Conservation (phyloP, 92 coral and sea anemone species). For the Chrysogorgia sp. region DNA sequence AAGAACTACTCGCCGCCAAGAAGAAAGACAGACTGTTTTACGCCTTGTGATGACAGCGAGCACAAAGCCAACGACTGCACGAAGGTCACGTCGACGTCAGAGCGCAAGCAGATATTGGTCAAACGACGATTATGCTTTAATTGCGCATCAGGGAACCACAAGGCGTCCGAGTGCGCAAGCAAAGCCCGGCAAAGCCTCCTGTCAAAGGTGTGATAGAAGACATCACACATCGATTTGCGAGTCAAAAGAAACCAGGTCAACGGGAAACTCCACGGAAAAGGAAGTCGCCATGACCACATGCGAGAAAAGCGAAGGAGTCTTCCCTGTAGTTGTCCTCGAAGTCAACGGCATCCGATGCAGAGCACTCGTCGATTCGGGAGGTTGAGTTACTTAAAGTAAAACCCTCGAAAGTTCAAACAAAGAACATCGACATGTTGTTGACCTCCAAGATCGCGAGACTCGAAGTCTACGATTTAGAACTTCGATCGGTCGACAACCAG, state of each 20-base stretch:
- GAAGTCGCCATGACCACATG: constrained; percentile 30
- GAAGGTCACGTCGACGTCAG: constrained; percentile 39
- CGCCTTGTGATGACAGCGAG: constrained; percentile 46
- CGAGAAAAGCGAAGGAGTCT: constrained; percentile 31
- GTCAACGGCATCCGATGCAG: constrained; percentile 35
- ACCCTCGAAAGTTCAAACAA: constrained; percentile 45
- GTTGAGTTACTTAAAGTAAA: constrained; percentile 31
- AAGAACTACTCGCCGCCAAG: constrained; percentile 6
- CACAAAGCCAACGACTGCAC: constrained; percentile 57
- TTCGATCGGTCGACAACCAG: constrained; percentile 53
- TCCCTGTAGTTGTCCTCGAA: constrained; percentile 46
- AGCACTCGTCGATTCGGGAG: constrained; percentile 56
- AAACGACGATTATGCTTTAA: constrained; percentile 65
- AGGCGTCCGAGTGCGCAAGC: constrained; percentile 47
- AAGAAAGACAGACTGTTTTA: constrained; percentile 36
- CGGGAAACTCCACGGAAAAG: constrained; percentile 31
- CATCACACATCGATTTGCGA: constrained; percentile 63
- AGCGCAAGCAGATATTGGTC: constrained; percentile 55
- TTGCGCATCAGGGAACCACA: constrained; percentile 56
- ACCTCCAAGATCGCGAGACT: constrained; percentile 48
- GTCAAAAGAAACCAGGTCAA: constrained; percentile 6
- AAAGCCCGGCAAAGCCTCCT: constrained; percentile 56
- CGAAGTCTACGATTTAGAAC: constrained; percentile 48
- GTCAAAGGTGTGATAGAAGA: constrained; percentile 50
- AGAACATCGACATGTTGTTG: constrained; percentile 63